Evolutionary conservation across 2,113 vertebrate species (phyloP), one percentile per base, ranked within the genome.

Genomic region (Tetrao urogallus): DNA sequence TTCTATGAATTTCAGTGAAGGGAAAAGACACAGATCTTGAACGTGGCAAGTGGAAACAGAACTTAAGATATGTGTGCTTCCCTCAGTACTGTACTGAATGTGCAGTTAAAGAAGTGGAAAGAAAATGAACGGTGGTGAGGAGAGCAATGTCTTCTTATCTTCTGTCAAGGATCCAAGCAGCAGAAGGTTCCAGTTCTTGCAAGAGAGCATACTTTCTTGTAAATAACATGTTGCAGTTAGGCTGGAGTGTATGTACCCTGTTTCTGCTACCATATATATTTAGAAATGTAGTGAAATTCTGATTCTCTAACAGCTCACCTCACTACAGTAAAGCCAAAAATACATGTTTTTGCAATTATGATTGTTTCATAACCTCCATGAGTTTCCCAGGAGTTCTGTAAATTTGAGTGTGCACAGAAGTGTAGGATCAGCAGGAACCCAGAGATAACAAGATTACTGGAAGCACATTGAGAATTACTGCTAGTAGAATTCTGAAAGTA

Each of bases 301-400:
- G 43, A 57, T 82, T 60, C 83, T 81, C 71, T 80, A 73, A 52
- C 66, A 78, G 67, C 64, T 71, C 56, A 83, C 20, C 38, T 5
- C n/a, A 47, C 34, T 90, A 43, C 42, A 91, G 52, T 81, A 69
- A 93, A 79, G 43, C 36, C 38, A 71, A 76, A 88, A 95, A 90
- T 50, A 87, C 88, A 79, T 38, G 36, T 36, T 94, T 48, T 92
- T 88, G 79, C 28, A 71, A 63, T 81, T 81, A 85, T 76, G 89
- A 82, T 66, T 77, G 60, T 94, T 93, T 94, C 54, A 50, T 82
- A 84, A 93, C 92, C 42, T 34, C 56, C 80, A 92, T 58, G 76
- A 91, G 81, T 83, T 95, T 67, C 43, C 72, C 74, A 69, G 34
- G 54, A 96, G 74, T 88, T 93, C 89, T 88, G 45, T 69, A 93